Evolutionary conservation across 2,888 invertebrate species (phyloP).

Genomic region (Trilocha varians): DNA sequence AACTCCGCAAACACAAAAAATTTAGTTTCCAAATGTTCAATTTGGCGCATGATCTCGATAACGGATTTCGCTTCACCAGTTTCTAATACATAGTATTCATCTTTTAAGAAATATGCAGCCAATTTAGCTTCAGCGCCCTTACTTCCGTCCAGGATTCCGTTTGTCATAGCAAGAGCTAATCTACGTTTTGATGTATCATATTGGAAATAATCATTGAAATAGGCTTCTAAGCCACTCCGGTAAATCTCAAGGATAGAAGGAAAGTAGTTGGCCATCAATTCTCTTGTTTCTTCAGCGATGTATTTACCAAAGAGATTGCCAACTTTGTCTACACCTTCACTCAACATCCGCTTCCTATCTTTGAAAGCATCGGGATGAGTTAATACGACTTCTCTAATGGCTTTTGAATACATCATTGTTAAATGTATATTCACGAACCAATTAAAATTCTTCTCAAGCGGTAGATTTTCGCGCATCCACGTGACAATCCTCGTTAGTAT

Average conservation of each 20-base stretch:
- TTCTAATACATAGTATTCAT: neutral
- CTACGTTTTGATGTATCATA: neutral
- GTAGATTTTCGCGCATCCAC: constrained; percentile 4
- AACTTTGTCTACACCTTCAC: neutral
- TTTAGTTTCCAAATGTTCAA: neutral
- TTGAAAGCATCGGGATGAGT: neutral
- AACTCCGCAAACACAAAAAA: constrained; percentile 1
- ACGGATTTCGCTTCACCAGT: neutral
- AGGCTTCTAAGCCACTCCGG: neutral
- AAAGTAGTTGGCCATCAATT: neutral
- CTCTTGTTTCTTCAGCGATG: neutral
- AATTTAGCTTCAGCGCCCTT: neutral
- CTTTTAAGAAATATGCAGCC: neutral
- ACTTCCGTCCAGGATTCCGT: neutral
- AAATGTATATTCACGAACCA: constrained; percentile 1
- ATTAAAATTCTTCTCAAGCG: constrained; percentile 1
- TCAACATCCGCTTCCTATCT: neutral
- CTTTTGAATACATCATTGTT: constrained; percentile 4
- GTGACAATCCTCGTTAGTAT: neutral
- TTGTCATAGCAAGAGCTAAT: neutral
- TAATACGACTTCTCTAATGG: neutral
- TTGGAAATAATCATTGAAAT: constrained; percentile 1
- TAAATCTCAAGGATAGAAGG: neutral
- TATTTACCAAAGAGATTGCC: neutral
- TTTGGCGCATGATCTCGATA: neutral